phyloP scores from a whole-genome alignment of 2,888 invertebrate genomes.

The Clostera curtula region DNA sequence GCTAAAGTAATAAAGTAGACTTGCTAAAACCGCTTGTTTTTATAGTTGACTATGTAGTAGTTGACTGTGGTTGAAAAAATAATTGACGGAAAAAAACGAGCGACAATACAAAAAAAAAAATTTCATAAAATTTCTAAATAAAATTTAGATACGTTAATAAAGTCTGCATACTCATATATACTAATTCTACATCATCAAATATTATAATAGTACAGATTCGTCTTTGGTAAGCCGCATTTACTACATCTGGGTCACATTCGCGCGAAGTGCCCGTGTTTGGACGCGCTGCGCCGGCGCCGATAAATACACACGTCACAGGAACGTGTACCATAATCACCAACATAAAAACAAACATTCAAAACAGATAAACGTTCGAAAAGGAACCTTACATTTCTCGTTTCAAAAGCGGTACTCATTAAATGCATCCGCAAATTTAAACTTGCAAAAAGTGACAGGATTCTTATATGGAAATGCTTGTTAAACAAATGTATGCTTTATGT shows the following conservation, averaged over 20 bases:
- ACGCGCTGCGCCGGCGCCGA: slow-evolving; percentile 56
- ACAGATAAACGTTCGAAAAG: slow-evolving; percentile 1
- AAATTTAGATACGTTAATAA: too few relatives aligned
- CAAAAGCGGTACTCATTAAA: slow-evolving; percentile 7
- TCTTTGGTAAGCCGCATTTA: slow-evolving; percentile 25
- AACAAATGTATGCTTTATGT: slow-evolving; percentile 12
- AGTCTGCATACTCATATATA: too few relatives aligned
- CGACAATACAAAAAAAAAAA: too few relatives aligned
- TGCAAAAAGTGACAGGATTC: slow-evolving; percentile 18
- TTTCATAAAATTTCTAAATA: too few relatives aligned
- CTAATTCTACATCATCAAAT: too few relatives aligned
- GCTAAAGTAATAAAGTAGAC: too few relatives aligned
- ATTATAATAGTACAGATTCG: too few relatives aligned
- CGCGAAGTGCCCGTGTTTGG: slow-evolving; percentile 55
- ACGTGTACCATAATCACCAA: slow-evolving; percentile 31
- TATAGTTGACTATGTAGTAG: too few relatives aligned
- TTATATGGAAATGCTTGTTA: slow-evolving; percentile 12
- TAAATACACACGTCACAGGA: slow-evolving; percentile 64
- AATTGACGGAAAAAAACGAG: too few relatives aligned
- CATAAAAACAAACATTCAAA: slow-evolving; percentile 5
- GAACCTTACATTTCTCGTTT: background rate
- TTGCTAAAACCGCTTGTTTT: too few relatives aligned
- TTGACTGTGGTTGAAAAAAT: too few relatives aligned
- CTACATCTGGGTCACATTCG: slow-evolving; percentile 63
- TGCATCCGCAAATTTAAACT: background rate